Evolutionary conservation across 1,140 invertebrate species (phyloP), one percentile per base, ranked within the genome.

Genomic region (Hycleus cichorii): DNA sequence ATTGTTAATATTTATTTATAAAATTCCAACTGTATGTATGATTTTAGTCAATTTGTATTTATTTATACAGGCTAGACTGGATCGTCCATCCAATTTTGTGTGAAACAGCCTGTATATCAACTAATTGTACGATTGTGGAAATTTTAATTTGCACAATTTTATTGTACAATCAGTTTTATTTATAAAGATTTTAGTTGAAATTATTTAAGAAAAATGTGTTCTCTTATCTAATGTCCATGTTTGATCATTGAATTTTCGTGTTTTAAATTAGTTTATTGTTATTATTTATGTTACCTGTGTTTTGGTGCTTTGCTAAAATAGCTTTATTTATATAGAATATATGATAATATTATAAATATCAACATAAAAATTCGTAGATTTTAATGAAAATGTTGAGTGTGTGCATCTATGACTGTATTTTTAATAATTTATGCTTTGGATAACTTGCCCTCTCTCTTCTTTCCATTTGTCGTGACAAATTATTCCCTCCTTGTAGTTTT

Each of bases 251-350:
- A n/a, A 42, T n/a, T n/a, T 42, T 42, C 27, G 43, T 47, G 47
- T 47, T 55, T 55, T 55, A 46, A 55, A 44, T 47, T 18, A 18
- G 45, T 55, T 7, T 42, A 10, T n/a, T 47, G 27, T 55, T 47
- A 47, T 39, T 55, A 45, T 55, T 55, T 47, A 47, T 39, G 43
- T 55, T 55, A 55, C 52, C 52, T 55, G 42, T 54, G 38, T 46
- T 46, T 52, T 54, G 52, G 52, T 55, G 52, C 52, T 55, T 55
- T 55, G 52, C 52, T 45, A 55, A 47, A 55, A 47, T 55, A 55
- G 52, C 52, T 55, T 55, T 55, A 55, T 55, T 54, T 54, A 11
- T 46, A 38, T 55, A 38, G 5, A 42, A 42, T n/a, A 42, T 18
- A 42, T n/a, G 9, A 42, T n/a, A 42, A 4, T 42, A n/a, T 7